Conservation (phyloP, 2,113 vertebrate species). For the Xyliphius kryptos region DNA sequence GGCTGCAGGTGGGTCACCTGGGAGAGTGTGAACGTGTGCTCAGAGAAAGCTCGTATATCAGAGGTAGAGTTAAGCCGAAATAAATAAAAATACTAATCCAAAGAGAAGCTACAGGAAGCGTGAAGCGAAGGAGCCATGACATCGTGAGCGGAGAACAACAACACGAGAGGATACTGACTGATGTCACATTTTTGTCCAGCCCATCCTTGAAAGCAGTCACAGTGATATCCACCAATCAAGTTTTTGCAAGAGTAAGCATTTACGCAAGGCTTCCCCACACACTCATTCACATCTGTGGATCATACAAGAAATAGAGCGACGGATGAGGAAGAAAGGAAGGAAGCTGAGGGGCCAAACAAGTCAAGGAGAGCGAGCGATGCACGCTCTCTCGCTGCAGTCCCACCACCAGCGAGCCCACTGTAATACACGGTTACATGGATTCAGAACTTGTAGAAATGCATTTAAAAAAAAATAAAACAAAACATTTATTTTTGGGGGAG, state of each 20-base stretch:
- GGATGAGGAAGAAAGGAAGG: constrained; percentile 23
- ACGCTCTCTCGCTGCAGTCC: constrained; percentile 31
- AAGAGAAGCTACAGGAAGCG: too few species aligned
- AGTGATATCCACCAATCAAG: constrained; percentile 98
- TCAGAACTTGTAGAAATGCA: too few species aligned
- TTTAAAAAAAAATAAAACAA: too few species aligned
- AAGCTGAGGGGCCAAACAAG: constrained; percentile 1
- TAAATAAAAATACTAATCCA: too few species aligned
- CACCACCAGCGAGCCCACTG: too few species aligned
- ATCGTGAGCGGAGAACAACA: constrained; percentile 8
- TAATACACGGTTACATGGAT: too few species aligned
- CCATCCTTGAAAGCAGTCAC: constrained; percentile 94
- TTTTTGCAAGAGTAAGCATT: constrained; percentile 97
- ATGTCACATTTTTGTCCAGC: constrained; percentile 92
- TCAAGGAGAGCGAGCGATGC: constrained; percentile 9
- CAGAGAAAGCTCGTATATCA: too few species aligned
- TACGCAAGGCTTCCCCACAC: constrained; percentile 83
- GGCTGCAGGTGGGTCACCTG: too few species aligned
- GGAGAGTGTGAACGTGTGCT: constrained; percentile 14
- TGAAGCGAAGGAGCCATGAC: constrained; percentile 4
- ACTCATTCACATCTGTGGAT: constrained; percentile 97
- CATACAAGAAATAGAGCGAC: constrained; percentile 58
- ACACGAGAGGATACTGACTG: constrained; percentile 83
- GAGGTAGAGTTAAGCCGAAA: too few species aligned
- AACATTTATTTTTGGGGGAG: too few species aligned